Evolutionary conservation across 2,797 vertebrate species (phyloP).

Genomic region (Hyperoplus immaculatus): DNA sequence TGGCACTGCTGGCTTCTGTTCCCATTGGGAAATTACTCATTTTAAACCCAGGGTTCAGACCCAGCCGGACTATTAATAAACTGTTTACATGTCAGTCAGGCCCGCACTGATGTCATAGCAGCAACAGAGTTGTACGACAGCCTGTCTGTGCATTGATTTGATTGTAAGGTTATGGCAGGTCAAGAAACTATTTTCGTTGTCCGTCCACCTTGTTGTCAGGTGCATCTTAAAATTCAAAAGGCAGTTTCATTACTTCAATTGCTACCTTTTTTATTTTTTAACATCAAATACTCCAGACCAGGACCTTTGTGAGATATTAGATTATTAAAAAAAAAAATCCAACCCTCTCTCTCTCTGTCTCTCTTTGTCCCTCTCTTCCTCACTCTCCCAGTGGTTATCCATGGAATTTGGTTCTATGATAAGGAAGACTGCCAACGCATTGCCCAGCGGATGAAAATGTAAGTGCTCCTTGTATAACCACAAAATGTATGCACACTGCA

Average conservation of each 20-base stretch:
- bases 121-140: conserved; percentile 20
- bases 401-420: conserved; percentile 99
- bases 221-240: conserved; percentile 5
- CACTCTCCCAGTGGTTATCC: conserved; percentile 90
- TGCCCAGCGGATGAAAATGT: conserved; percentile 95
- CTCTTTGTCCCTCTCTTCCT: conserved; percentile 10
- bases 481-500: conserved; percentile 1
- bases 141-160: conserved; percentile 48
- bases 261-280: conserved; percentile 35
- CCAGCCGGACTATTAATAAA: conserved; percentile 59
- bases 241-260: conserved; percentile 8
- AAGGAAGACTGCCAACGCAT: conserved; percentile 97
- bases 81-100: conserved; percentile 31
- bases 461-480: conserved; percentile 76
- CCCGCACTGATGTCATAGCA: conserved; percentile 35
- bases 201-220: conserved; percentile 46
- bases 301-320: conserved; percentile 4
- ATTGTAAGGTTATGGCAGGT: conserved; percentile 38
- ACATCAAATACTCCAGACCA: conserved; percentile 16
- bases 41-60: conserved; percentile 45
- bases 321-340: conserved; percentile 16
- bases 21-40: conserved; percentile 64
- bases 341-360: conserved; percentile 7
- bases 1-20: conserved; percentile 52
- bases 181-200: conserved; percentile 48